These are phyloP conservation scores for Otis tarda DNA, from an alignment of 2,113 vertebrate genomes.

Conservation along the genomic window DNA sequence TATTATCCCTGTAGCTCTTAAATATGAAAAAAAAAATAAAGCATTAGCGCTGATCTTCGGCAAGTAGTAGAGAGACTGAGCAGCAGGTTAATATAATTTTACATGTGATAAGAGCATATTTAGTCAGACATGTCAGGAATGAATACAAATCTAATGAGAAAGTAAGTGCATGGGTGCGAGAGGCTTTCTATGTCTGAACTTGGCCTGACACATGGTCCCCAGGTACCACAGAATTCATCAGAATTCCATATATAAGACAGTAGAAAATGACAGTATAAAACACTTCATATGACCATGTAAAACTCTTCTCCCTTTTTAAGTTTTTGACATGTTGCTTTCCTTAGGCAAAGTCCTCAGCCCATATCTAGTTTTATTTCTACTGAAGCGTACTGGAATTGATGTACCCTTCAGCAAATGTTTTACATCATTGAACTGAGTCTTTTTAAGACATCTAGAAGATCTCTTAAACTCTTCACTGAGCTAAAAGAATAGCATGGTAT, in stretches of 20 bases:
- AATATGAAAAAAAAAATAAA: background rate
- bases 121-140: background rate
- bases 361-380: background rate
- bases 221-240: background rate
- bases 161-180: background rate
- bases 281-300: background rate
- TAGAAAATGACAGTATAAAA: background rate
- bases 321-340: background rate
- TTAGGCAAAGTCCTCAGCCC: background rate
- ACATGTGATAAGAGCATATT: background rate
- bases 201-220: background rate
- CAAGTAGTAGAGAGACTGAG: background rate
- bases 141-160: background rate
- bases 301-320: background rate
- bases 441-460: constrained; percentile 27
- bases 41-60: background rate
- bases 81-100: background rate
- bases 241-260: background rate
- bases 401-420: constrained; percentile 40
- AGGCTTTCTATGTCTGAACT: background rate
- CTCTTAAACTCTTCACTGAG: constrained; percentile 10
- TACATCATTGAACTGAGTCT: constrained; percentile 32
- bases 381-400: constrained; percentile 4
- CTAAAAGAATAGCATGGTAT: constrained; percentile 12
- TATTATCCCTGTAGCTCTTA: background rate